These are phyloP conservation scores for Bombus pascuorum DNA, from an alignment of 1,140 invertebrate genomes.

Conservation along the genomic window DNA sequence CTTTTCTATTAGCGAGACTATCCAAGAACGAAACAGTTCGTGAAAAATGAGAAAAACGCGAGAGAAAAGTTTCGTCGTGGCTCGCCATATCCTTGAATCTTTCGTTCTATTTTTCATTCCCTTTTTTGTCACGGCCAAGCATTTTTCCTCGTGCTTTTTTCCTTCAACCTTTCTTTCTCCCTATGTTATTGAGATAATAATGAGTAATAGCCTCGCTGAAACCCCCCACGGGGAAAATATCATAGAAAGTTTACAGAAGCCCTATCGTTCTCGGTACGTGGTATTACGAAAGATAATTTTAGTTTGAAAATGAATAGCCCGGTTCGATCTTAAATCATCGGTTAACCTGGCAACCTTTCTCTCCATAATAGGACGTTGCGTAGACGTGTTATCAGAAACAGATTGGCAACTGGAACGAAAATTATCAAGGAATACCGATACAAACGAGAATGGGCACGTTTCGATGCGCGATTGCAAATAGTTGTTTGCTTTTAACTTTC, in stretches of 20 bases:
- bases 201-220: conserved; percentile 18
- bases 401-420: not conserved
- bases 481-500: not conserved
- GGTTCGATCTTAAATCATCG: conserved; percentile 32
- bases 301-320: not conserved
- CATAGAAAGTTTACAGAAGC: conserved; percentile 27
- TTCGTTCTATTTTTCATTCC: not conserved
- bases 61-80: conserved; percentile 3
- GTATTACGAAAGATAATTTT: conserved; percentile 25
- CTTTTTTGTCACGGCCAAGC: not conserved
- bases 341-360: conserved; percentile 16
- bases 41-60: not conserved
- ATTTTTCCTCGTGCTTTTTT: not conserved
- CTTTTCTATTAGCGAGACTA: conserved; percentile 19
- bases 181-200: conserved; percentile 32
- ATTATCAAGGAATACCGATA: not conserved
- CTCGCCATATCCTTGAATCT: conserved; percentile 6
- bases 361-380: not conserved
- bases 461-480: not conserved
- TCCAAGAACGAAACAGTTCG: not conserved
- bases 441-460: not conserved
- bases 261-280: not conserved
- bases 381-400: not conserved
- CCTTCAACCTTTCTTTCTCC: no score
- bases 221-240: conserved; percentile 21